Evolutionary conservation across 2,888 invertebrate genomes (phyloP).

Genomic region (Nomada ferruginata): DNA sequence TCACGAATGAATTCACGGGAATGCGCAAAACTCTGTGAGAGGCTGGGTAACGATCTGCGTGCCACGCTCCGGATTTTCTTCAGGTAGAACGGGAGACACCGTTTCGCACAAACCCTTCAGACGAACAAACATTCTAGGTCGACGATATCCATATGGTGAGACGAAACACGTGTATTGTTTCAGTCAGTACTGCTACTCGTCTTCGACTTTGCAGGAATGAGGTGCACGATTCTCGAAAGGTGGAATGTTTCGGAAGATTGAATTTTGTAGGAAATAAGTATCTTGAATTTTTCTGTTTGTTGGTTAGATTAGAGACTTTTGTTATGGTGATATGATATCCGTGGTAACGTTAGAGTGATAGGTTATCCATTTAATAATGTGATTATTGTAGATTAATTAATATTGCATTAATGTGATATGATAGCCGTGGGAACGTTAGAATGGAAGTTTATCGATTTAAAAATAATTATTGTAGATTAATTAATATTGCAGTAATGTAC

Average conservation of each 20-base stretch:
- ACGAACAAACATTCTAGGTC: conserved; percentile 42
- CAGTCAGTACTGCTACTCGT: conserved; percentile 32
- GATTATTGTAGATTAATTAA: too few species aligned
- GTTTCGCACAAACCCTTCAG: background rate
- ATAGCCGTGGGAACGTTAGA: too few species aligned
- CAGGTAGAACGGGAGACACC: conserved; percentile 35
- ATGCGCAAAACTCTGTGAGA: conserved; percentile 68
- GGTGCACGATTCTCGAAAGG: background rate
- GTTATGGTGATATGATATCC: too few species aligned
- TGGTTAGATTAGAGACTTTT: too few species aligned
- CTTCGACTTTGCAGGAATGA: conserved; percentile 34
- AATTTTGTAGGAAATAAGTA: background rate
- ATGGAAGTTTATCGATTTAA: background rate
- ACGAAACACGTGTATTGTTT: conserved; percentile 71
- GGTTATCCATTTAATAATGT: too few species aligned
- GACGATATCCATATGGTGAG: conserved; percentile 52
- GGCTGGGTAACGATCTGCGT: conserved; percentile 52
- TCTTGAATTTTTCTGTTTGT: background rate
- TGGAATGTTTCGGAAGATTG: background rate
- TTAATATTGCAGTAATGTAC: background rate
- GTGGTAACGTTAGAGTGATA: too few species aligned
- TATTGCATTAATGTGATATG: too few species aligned
- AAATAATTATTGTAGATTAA: background rate
- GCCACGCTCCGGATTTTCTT: conserved; percentile 47
- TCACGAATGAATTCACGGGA: conserved; percentile 73